Evolutionary conservation across 2,113 vertebrate genomes (phyloP).

Genomic region (Thermophis baileyi): DNA sequence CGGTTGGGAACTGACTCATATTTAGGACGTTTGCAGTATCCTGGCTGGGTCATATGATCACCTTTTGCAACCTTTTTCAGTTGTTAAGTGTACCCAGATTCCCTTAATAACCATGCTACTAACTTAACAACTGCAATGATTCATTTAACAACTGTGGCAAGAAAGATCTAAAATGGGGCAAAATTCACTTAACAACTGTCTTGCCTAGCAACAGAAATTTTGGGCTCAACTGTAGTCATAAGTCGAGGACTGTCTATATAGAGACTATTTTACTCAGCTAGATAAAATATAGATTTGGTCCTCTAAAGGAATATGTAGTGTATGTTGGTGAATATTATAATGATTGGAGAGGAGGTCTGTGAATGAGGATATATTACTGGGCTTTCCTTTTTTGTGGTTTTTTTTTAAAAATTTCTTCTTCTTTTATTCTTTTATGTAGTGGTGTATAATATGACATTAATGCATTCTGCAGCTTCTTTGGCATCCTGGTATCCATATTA

Average conservation of each 20-base stretch:
- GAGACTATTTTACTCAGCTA: neutral
- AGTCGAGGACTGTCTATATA: neutral
- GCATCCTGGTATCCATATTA: neutral
- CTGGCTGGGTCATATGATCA: neutral
- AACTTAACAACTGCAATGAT: neutral
- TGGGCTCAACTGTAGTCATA: neutral
- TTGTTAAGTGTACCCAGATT: neutral
- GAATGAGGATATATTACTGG: neutral
- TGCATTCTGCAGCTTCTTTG: neutral
- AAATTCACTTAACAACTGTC: neutral
- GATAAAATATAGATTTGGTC: neutral
- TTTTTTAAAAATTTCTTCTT: neutral
- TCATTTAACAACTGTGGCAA: neutral
- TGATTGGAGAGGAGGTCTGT: neutral
- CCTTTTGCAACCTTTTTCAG: neutral
- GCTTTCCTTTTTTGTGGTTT: neutral
- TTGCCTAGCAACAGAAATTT: neutral
- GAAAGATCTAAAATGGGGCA: neutral
- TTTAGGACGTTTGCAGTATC: neutral
- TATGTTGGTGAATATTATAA: neutral
- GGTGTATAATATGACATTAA: neutral
- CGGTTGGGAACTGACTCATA: neutral
- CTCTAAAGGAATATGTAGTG: neutral
- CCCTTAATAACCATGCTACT: neutral
- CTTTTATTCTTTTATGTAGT: neutral